Percentiles rank a stretch among this genome's conserved stretches.
phyloP scores from a whole-genome alignment of 2,797 vertebrate species.

The Euthynnus affinis region DNA sequence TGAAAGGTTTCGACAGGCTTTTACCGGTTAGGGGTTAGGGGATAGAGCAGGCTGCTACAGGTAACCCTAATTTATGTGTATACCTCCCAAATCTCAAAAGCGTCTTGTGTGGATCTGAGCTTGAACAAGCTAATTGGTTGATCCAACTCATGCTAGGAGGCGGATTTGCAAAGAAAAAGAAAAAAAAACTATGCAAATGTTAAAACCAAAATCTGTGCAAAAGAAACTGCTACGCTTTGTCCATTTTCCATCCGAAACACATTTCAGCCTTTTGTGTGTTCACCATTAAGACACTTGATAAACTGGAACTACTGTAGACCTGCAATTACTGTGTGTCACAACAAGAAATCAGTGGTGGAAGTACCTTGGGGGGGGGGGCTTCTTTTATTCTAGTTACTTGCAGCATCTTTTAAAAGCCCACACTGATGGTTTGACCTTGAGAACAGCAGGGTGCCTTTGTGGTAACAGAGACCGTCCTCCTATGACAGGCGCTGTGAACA shows the following conservation, averaged over 20 bases:
- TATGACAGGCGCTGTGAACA: conserved; percentile 14
- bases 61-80: too few relatives aligned
- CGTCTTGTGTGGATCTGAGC: too few relatives aligned
- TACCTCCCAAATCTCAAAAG: background rate
- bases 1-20: background rate
- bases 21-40: background rate
- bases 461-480: conserved; percentile 17
- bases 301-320: background rate
- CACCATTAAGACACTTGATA: background rate
- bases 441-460: conserved; percentile 25
- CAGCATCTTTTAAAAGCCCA: conserved; percentile 1
- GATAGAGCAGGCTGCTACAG: background rate
- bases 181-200: background rate
- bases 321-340: background rate
- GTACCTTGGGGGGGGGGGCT: background rate
- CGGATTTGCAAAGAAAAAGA: background rate
- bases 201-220: too few relatives aligned
- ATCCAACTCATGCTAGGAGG: background rate
- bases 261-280: background rate
- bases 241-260: background rate
- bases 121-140: background rate
- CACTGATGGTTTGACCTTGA: conserved; percentile 51
- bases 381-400: background rate
- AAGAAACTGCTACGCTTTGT: background rate
- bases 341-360: background rate